Base-by-base conservation (phyloP, 2,113 vertebrate species). In the Pogonocichla stellata region DNA sequence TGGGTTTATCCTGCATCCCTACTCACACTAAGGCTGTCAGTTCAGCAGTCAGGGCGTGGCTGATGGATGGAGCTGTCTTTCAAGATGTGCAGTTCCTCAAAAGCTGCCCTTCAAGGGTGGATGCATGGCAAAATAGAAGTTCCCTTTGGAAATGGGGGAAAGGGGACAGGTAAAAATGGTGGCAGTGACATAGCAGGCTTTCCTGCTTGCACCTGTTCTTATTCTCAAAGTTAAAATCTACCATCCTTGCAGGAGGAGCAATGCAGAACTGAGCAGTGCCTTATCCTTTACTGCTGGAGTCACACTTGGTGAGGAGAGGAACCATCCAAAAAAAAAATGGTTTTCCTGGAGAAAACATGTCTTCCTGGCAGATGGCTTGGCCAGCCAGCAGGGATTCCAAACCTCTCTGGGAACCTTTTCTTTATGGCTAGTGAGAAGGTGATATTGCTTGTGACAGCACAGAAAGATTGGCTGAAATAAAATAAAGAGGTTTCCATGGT, bases 401-500 rank as follows among this genome's bases (percentile, higher is more conserved):
- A 78, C 56, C 91, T 94, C 86, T n/a, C 47, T 54, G 88, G 88
- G 80, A 74, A 88, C 91, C 94, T 69, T 93, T 94, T 72, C 90
- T 95, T 95, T 90, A 67, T 80, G 95, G 96, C 79, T 83, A 90
- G 82, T 54, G 82, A 95, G 94, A 82, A 95, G 95, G 95, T 95
- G 96, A 94, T 94, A 92, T 83, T 93, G 75, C 80, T 93, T 71
- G 91, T 96, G 96, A 96, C 95, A 96, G 91, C 51, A 1, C 72
- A 71, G 92, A 71, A 88, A 92, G 95, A 96, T 93, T 90, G 96
- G 94, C 82, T 96, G 94, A 94, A 95, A 93, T 94, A 93, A 97
- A 95, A 93, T 94, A 88, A 93, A 95, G 92, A 97, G 94, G 96
- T 96, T 96, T 96, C 96, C 96, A 97, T 97, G 96, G 96, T 94